A percentile compares a stretch with the other conserved stretches of the same genome.
phyloP scores from a whole-genome alignment of 2,888 invertebrate genomes.

The Drosophila cognata region DNA sequence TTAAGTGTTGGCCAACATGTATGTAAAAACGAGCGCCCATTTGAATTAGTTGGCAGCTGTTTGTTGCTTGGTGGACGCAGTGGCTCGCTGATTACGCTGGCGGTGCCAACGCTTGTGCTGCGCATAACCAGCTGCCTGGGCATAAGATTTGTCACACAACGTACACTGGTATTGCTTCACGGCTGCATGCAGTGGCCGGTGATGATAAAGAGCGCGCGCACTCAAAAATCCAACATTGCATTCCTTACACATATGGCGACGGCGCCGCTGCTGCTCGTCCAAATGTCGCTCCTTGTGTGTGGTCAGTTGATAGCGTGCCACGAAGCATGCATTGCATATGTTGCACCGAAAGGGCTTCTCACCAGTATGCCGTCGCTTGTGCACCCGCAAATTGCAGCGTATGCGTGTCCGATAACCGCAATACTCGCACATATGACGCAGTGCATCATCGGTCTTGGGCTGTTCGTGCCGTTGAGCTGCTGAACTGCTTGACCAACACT shows the following conservation, averaged over 20 bases:
- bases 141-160: conserved; percentile 68
- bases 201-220: conserved; percentile 70
- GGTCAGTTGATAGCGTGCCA: conserved; percentile 57
- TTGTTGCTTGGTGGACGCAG: conserved; percentile 18
- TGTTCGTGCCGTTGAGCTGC: neutral
- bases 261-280: conserved; percentile 49
- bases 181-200: conserved; percentile 60
- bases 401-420: conserved; percentile 72
- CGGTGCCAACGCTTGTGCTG: conserved; percentile 76
- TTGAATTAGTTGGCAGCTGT: conserved; percentile 14
- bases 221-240: conserved; percentile 71
- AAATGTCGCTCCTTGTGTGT: conserved; percentile 61
- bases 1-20: conserved; percentile 19
- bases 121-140: conserved; percentile 76
- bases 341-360: conserved; percentile 67
- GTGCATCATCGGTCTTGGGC: neutral
- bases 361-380: conserved; percentile 68
- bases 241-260: conserved; percentile 52
- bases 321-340: conserved; percentile 63
- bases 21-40: conserved; percentile 14
- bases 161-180: conserved; percentile 70
- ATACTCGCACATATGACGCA: conserved; percentile 71
- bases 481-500: neutral
- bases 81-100: conserved; percentile 41
- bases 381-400: conserved; percentile 62